These are phyloP conservation scores for Xestia rhomboidea DNA, from an alignment of 2,888 invertebrate species.

Conservation along the genomic window DNA sequence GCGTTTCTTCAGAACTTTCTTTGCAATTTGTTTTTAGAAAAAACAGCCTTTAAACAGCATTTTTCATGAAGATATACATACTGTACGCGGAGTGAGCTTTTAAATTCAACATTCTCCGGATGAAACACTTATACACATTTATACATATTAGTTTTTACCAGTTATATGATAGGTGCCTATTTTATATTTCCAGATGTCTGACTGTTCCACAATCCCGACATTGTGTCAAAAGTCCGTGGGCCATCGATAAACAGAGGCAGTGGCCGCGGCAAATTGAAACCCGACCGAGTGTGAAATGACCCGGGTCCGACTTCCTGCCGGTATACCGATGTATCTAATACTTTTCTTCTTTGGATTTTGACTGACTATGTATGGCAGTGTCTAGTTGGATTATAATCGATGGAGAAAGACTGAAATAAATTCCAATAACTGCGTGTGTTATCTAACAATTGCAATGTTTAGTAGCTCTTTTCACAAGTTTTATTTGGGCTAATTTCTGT, in stretches of 20 bases:
- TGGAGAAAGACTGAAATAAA: not conserved
- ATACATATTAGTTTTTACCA: no score
- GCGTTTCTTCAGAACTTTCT: constrained; percentile 23
- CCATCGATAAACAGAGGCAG: constrained; percentile 82
- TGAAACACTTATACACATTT: not conserved
- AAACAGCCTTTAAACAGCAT: not conserved
- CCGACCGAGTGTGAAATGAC: constrained; percentile 89
- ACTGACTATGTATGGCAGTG: constrained; percentile 11
- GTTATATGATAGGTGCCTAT: not conserved
- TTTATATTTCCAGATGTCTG: constrained; percentile 24
- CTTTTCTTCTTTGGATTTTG: constrained; percentile 62
- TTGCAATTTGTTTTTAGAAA: constrained; percentile 5
- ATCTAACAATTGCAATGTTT: not conserved
- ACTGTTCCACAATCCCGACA: constrained; percentile 30
- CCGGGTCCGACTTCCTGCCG: constrained; percentile 85
- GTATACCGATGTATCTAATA: constrained; percentile 69
- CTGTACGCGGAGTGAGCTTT: not conserved
- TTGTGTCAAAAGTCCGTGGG: constrained; percentile 68
- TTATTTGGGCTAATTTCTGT: not conserved
- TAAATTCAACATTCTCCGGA: not conserved
- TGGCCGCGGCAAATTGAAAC: constrained; percentile 87
- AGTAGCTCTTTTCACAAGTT: not conserved
- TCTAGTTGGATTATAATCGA: not conserved
- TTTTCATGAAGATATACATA: not conserved
- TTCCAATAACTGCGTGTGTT: not conserved